A percentile compares a stretch with the other conserved stretches of the same genome.
Evolutionary conservation across 1,140 invertebrate species (phyloP).

Genomic region (Meloidogyne floridensis): DNA sequence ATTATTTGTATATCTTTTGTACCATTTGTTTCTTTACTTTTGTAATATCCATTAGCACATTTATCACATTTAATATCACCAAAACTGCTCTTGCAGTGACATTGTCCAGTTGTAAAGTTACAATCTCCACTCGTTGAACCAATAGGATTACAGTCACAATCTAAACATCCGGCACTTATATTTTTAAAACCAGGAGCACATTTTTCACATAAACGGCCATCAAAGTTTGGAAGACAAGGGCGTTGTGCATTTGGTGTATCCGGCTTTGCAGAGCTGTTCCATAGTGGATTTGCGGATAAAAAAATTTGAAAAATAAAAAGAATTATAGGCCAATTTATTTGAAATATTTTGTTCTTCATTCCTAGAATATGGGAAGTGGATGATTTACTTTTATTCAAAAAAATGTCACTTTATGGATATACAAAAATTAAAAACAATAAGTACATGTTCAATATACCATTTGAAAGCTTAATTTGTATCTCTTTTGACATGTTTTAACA

Average conservation of each 20-base stretch:
- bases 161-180: conserved; percentile 78
- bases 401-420: no score
- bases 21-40: conserved; percentile 70
- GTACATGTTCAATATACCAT: no score
- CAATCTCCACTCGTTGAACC: conserved; percentile 78
- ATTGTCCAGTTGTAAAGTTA: conserved; percentile 81
- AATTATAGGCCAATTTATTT: conserved; percentile 1
- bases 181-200: conserved; percentile 90
- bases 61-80: conserved; percentile 81
- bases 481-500: no score
- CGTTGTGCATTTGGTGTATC: conserved; percentile 75
- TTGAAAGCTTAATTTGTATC: no score
- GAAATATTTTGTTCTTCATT: not conserved
- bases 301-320: conserved; percentile 7
- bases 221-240: conserved; percentile 85
- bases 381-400: no score
- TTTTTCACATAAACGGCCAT: conserved; percentile 79
- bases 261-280: conserved; percentile 40
- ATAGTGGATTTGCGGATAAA: not conserved
- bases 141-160: conserved; percentile 81
- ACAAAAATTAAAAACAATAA: no score
- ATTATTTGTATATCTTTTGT: not conserved
- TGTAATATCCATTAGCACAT: conserved; percentile 87
- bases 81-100: conserved; percentile 83
- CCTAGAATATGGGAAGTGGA: not conserved